Percentiles rank a stretch among this genome's conserved stretches.
These are phyloP conservation scores for Deroplatys truncata DNA, from an alignment of 2,888 invertebrate species.

Conservation along the genomic window DNA sequence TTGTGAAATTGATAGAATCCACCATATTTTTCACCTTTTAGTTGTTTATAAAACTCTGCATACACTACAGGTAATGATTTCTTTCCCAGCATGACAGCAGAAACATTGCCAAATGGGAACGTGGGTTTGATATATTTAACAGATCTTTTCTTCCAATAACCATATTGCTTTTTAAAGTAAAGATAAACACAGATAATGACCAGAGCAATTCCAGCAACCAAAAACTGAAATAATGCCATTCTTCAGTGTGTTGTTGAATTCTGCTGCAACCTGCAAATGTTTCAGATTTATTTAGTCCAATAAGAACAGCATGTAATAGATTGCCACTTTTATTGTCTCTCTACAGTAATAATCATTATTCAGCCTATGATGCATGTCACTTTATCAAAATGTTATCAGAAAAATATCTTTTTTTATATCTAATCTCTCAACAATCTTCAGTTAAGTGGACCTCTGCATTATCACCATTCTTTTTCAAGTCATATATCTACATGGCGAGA, in stretches of 20 bases:
- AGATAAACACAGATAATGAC: neutral
- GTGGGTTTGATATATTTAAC: conserved; percentile 53
- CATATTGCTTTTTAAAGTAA: neutral
- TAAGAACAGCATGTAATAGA: too few relatives aligned
- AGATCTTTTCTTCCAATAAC: conserved; percentile 57
- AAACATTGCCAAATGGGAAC: conserved; percentile 62
- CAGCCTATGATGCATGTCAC: too few relatives aligned
- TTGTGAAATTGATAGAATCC: conserved; percentile 35
- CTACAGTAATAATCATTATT: too few relatives aligned
- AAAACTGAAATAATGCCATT: neutral
- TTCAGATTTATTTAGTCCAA: neutral
- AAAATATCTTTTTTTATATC: too few relatives aligned
- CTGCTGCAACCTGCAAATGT: neutral
- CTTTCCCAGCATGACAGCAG: conserved; percentile 51
- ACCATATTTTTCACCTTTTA: conserved; percentile 1
- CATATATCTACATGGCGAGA: too few relatives aligned
- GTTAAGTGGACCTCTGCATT: too few relatives aligned
- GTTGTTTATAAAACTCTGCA: conserved; percentile 53
- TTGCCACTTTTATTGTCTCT: too few relatives aligned
- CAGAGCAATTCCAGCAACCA: neutral
- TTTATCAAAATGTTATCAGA: too few relatives aligned
- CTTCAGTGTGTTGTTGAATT: neutral
- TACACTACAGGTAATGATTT: conserved; percentile 59
- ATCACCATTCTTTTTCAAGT: too few relatives aligned
- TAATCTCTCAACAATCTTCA: too few relatives aligned